These are phyloP conservation scores for Anthopleura xanthogrammica DNA, from an alignment of 92 coral and sea anemone species.

Conservation along the genomic window DNA sequence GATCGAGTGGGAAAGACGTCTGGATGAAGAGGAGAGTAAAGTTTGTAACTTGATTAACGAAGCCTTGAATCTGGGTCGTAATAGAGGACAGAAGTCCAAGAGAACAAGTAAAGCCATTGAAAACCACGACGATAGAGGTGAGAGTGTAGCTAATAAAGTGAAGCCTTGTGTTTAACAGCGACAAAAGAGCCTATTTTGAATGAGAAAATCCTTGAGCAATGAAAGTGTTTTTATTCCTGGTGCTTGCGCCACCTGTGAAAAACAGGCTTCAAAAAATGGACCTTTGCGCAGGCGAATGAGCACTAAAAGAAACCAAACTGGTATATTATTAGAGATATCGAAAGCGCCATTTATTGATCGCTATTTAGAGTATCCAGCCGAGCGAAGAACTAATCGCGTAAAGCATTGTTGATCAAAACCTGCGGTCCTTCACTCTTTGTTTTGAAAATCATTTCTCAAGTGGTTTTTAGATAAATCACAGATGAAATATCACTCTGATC, in stretches of 20 bases:
- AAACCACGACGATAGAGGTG: constrained; percentile 51
- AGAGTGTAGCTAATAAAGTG: not conserved
- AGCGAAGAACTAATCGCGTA: no score
- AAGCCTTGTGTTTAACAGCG: not conserved
- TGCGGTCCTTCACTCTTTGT: no score
- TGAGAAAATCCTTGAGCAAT: no score
- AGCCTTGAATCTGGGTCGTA: constrained; percentile 60
- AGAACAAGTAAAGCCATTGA: constrained; percentile 47
- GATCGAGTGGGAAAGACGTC: constrained; percentile 82
- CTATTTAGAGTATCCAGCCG: no score
- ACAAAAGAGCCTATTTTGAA: no score
- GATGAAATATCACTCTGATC: no score
- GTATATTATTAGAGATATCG: no score
- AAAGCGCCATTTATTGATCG: no score
- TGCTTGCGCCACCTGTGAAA: not conserved
- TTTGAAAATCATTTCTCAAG: no score
- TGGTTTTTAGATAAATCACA: no score
- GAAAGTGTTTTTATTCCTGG: no score
- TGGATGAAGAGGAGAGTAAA: constrained; percentile 83
- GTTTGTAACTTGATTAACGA: constrained; percentile 76
- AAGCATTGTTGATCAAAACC: no score
- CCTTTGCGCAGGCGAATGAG: not conserved
- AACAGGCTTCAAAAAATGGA: not conserved
- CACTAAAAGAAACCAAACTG: not conserved
- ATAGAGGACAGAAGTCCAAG: constrained; percentile 42